Conservation (phyloP, 2,888 invertebrate genomes). For the Eristalis intricaria region DNA sequence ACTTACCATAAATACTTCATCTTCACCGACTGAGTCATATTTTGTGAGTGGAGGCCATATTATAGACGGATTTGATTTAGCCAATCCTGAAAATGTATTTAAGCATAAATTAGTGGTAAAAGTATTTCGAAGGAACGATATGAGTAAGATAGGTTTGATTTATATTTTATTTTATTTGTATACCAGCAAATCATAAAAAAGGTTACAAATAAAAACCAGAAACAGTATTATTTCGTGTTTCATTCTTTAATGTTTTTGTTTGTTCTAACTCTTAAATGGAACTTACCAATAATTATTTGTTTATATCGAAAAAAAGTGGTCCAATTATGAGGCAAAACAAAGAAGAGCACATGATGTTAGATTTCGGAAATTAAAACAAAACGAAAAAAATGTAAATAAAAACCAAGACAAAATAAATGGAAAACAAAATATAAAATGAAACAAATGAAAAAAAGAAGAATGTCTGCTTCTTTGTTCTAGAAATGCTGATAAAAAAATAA, state of each 20-base stretch:
- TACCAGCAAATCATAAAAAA: slow-evolving; percentile 66
- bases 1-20: slow-evolving; percentile 96
- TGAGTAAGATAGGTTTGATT: not conserved
- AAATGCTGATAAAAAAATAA: not conserved
- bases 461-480: not conserved
- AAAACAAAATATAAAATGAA: slow-evolving; percentile 6
- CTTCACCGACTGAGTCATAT: slow-evolving; percentile 91
- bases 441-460: not conserved
- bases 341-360: slow-evolving; percentile 76
- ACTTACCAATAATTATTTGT: slow-evolving; percentile 73
- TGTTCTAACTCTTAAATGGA: slow-evolving; percentile 68
- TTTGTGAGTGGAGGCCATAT: slow-evolving; percentile 80
- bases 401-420: slow-evolving; percentile 46
- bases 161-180: slow-evolving; percentile 50
- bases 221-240: slow-evolving; percentile 59
- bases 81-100: slow-evolving; percentile 84
- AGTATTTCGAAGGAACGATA: not conserved
- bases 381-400: slow-evolving; percentile 60
- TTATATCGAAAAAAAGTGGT: slow-evolving; percentile 73
- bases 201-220: slow-evolving; percentile 67
- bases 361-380: slow-evolving; percentile 74
- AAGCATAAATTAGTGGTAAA: not conserved
- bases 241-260: slow-evolving; percentile 57
- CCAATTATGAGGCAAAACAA: slow-evolving; percentile 76
- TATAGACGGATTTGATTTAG: slow-evolving; percentile 87